Conservation (phyloP, 64 coral and sea anemone genomes). For the Exaiptasia diaphana region DNA sequence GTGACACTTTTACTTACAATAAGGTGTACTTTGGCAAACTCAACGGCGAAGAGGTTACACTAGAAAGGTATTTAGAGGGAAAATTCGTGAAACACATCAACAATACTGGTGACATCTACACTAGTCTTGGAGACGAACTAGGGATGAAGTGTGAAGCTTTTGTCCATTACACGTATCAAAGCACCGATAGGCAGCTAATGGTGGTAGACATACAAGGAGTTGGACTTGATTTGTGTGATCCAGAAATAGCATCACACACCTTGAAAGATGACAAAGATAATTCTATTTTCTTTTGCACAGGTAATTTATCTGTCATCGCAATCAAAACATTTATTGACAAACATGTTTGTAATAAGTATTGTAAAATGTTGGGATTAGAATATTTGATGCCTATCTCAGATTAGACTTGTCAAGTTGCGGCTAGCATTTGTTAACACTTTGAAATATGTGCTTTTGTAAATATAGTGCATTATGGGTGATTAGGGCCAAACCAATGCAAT, state of each 20-base stretch:
- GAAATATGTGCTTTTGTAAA: too few relatives aligned
- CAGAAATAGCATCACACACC: slow-evolving; percentile 42
- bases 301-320: slow-evolving; percentile 33
- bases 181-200: slow-evolving; percentile 23
- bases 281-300: slow-evolving; percentile 54
- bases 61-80: slow-evolving; percentile 7
- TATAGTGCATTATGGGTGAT: too few relatives aligned
- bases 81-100: slow-evolving; percentile 40
- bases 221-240: slow-evolving; percentile 33
- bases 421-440: too few relatives aligned
- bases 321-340: slow-evolving; percentile 29
- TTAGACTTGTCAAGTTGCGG: background rate
- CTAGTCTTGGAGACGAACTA: background rate
- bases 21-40: slow-evolving; percentile 4
- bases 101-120: slow-evolving; percentile 42
- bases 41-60: slow-evolving; percentile 28
- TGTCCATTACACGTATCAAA: slow-evolving; percentile 59
- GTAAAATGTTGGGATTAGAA: slow-evolving; percentile 4
- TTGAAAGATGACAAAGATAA: slow-evolving; percentile 21
- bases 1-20: slow-evolving; percentile 6
- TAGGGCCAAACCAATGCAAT: too few relatives aligned
- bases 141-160: slow-evolving; percentile 45
- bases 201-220: slow-evolving; percentile 61
- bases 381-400: background rate
- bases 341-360: slow-evolving; percentile 49